These are phyloP conservation scores for Podarcis raffonei DNA, from an alignment of 2,113 vertebrate species.

Conservation along the genomic window DNA sequence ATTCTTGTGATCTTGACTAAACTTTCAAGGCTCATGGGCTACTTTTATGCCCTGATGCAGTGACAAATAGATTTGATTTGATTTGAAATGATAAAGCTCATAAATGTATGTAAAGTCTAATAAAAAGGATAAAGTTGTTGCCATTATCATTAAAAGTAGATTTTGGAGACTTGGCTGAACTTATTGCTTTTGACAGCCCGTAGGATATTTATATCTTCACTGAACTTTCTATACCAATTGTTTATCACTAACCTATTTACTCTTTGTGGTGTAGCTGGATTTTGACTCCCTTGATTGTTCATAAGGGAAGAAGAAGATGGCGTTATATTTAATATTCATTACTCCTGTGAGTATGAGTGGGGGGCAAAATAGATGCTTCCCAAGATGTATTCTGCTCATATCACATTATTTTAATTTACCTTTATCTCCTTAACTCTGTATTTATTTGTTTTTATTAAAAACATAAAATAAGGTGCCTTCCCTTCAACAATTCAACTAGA, in stretches of 20 bases:
- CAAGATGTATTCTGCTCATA: conserved; percentile 48
- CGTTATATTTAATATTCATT: conserved; percentile 69
- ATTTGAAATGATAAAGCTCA: conserved; percentile 63
- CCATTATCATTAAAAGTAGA: conserved; percentile 76
- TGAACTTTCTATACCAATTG: conserved; percentile 70
- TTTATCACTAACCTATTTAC: conserved; percentile 71
- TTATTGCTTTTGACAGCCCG: conserved; percentile 71
- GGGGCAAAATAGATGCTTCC: conserved; percentile 46
- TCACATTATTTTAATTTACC: conserved; percentile 56
- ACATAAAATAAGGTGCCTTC: conserved; percentile 29
- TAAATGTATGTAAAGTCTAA: conserved; percentile 75
- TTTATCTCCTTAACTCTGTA: conserved; percentile 53
- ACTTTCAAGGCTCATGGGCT: conserved; percentile 31
- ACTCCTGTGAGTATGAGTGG: conserved; percentile 57
- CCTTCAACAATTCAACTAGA: conserved; percentile 8
- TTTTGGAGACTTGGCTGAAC: conserved; percentile 69
- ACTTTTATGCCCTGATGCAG: conserved; percentile 44
- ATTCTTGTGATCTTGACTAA: conserved; percentile 40
- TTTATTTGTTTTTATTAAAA: conserved; percentile 60
- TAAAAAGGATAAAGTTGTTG: conserved; percentile 75
- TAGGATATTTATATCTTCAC: conserved; percentile 72
- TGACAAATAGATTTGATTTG: conserved; percentile 62
- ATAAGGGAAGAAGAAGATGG: conserved; percentile 66
- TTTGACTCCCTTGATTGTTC: conserved; percentile 71
- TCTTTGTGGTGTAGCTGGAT: conserved; percentile 61